These are phyloP conservation scores for Lucinisca nassula DNA, from an alignment of 2,888 invertebrate genomes.

Conservation along the genomic window DNA sequence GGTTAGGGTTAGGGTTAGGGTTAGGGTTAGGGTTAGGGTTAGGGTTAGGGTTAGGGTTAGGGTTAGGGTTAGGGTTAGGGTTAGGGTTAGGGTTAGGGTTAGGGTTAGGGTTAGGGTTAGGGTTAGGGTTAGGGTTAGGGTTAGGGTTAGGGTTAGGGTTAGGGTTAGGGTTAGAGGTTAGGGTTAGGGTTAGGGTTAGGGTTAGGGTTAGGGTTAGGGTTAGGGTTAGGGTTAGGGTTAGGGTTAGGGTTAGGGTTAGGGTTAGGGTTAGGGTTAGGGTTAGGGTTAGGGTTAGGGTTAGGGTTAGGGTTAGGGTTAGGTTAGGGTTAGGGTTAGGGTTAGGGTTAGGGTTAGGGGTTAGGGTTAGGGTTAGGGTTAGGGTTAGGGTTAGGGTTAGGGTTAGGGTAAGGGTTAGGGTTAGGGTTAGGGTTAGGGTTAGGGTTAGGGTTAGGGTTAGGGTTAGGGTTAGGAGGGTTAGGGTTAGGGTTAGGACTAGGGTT, in stretches of 20 bases:
- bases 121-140: slow-evolving; percentile 37
- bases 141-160: slow-evolving; percentile 38
- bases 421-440: slow-evolving; percentile 66
- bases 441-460: slow-evolving; percentile 53
- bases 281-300: slow-evolving; percentile 43
- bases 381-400: slow-evolving; percentile 47
- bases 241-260: neutral
- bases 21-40: slow-evolving; percentile 57
- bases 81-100: slow-evolving; percentile 24
- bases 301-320: slow-evolving; percentile 55
- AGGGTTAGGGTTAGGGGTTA: slow-evolving; percentile 35
- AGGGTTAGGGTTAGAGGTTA: slow-evolving; percentile 64
- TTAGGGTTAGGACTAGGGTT: slow-evolving; percentile 38
- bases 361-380: slow-evolving; percentile 51
- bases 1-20: slow-evolving; percentile 53
- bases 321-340: slow-evolving; percentile 49
- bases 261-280: slow-evolving; percentile 53
- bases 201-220: slow-evolving; percentile 67
- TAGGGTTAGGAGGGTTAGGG: slow-evolving; percentile 21
- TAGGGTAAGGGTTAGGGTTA: slow-evolving; percentile 67
- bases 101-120: slow-evolving; percentile 47
- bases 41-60: slow-evolving; percentile 58
- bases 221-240: slow-evolving; percentile 1
- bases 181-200: slow-evolving; percentile 71
- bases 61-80: slow-evolving; percentile 53